Conservation (phyloP, 2,797 vertebrate genomes). For the Rhinoraja longicauda region DNA sequence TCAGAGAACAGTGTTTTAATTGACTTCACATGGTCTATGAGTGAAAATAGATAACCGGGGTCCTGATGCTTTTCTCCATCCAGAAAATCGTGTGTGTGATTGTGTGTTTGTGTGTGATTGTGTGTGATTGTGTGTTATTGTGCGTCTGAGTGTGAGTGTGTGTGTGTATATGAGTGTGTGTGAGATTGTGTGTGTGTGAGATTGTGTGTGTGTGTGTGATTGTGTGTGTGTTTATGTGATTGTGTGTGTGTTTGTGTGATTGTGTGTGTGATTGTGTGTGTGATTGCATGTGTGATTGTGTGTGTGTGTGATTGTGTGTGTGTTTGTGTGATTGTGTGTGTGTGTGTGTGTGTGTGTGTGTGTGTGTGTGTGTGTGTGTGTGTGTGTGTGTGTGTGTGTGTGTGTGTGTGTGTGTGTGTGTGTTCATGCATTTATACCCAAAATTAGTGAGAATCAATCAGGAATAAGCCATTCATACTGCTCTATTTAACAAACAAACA, state of each 20-base stretch:
- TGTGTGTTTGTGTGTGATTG: too few relatives aligned
- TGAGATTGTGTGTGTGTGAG: too few relatives aligned
- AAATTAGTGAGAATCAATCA: background rate
- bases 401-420: background rate
- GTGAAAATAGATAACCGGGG: background rate
- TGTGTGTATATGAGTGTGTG: too few relatives aligned
- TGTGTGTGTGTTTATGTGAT: background rate
- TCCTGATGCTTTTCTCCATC: background rate
- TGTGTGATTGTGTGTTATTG: too few relatives aligned
- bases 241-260: background rate
- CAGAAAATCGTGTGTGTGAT: background rate
- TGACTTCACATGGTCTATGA: background rate
- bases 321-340: too few relatives aligned
- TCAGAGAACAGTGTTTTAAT: too few relatives aligned
- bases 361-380: background rate
- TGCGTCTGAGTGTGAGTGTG: too few relatives aligned
- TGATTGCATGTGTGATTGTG: too few relatives aligned
- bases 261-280: too few relatives aligned
- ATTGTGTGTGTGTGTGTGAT: too few relatives aligned
- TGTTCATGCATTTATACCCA: background rate
- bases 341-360: too few relatives aligned
- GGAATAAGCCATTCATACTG: background rate
- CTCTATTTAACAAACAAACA: background rate
- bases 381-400: background rate
- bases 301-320: too few relatives aligned